Base-by-base conservation (phyloP, 2,113 vertebrate species). In the Neopipo cinnamomea region DNA sequence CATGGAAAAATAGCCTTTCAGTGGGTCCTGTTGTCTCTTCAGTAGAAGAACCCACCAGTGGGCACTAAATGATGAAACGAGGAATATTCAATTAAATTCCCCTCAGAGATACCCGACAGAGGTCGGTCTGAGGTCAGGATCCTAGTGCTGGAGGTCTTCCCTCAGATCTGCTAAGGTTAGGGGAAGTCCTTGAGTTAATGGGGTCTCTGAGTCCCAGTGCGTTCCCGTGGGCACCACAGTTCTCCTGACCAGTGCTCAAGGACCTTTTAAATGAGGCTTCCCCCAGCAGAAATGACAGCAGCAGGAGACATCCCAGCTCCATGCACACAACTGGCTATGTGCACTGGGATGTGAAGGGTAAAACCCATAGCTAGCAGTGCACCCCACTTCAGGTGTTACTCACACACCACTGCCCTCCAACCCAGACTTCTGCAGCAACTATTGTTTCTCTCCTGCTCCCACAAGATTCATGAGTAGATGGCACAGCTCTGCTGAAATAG, bases 1-100 rank as follows among this genome's bases (percentile, higher is more conserved):
- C 44, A 84, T 62, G 83, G 85, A 94, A 96, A 96, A 95, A 78
- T 56, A 85, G 93, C 83, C 79, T 73, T 84, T 91, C 44, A 56
- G 44, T 58, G 68, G 37, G 47, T 87, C 73, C 56, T 78, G 15
- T 19, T 49, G n/a, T 49, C 66, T 85, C 52, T 41, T 44, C 77
- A 68, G 58, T 55, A 89, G 47, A 84, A 44, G 42, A 93, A 68
- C 27, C 46, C 62, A 81, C 16, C 23, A 52, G 25, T 49, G 56
- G 33, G 25, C 52, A 84, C 22, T 82, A 75, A 27, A 44, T 17
- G 30, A 65, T 42, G 66, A 37, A 78, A 84, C 27, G 11, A 94
- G 31, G 59, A 86, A 72, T 91, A 78, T 46, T 37, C 65, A 77
- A 5, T 25, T 27, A 41, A 70, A 83, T 37, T 86, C 28, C 35